phyloP scores from a whole-genome alignment of 2,113 vertebrate species.

The Chaetodon auriga region DNA sequence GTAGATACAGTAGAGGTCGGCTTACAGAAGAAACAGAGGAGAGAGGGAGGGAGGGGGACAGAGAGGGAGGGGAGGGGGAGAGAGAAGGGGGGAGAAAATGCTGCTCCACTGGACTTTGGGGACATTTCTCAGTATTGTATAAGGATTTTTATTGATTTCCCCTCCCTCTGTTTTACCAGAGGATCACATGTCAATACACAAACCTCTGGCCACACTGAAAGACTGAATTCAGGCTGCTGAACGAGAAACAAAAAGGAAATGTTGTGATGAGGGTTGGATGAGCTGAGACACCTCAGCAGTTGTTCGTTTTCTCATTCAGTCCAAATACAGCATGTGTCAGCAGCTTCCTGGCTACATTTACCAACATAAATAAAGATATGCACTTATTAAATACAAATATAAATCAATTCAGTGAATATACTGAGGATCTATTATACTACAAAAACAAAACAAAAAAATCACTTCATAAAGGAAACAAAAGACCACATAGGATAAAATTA shows the following conservation, averaged over 20 bases:
- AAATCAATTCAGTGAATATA: not conserved
- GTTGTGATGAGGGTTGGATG: constrained; percentile 41
- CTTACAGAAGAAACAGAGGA: constrained; percentile 72
- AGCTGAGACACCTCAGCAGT: constrained; percentile 38
- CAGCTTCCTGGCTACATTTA: constrained; percentile 33
- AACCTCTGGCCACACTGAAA: constrained; percentile 17
- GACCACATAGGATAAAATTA: not conserved
- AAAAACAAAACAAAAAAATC: too few species aligned
- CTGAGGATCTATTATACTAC: not conserved
- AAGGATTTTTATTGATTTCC: constrained; percentile 58
- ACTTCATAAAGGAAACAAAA: not conserved
- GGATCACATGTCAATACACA: constrained; percentile 55
- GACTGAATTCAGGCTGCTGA: constrained; percentile 17
- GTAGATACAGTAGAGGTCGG: constrained; percentile 83
- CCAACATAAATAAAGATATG: constrained; percentile 6
- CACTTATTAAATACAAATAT: not conserved
- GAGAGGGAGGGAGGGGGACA: constrained; percentile 61
- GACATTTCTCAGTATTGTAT: constrained; percentile 73
- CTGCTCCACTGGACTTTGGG: constrained; percentile 76
- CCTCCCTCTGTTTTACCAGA: constrained; percentile 46
- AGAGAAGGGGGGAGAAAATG: constrained; percentile 48
- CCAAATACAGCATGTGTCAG: constrained; percentile 5
- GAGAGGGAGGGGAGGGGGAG: constrained; percentile 42
- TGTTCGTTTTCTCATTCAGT: constrained; percentile 24
- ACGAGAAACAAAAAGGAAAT: constrained; percentile 13